These are phyloP conservation scores for Tapera naevia DNA, from an alignment of 2,797 vertebrate genomes.

Conservation along the genomic window DNA sequence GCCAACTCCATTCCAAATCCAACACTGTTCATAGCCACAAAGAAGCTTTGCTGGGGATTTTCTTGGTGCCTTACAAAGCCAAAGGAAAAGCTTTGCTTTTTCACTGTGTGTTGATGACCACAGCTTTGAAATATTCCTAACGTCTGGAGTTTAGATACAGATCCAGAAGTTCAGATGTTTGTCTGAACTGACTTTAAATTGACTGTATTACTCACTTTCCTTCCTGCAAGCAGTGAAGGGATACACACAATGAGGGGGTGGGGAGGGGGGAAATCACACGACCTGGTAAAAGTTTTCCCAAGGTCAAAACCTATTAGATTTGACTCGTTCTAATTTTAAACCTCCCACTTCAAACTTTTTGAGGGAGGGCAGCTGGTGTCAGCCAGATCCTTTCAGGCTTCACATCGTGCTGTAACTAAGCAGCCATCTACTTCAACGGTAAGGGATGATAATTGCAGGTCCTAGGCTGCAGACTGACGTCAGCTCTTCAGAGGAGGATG, in stretches of 20 bases:
- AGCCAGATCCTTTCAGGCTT: slow-evolving; percentile 13
- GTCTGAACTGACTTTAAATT: neutral
- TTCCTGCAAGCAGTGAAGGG: neutral
- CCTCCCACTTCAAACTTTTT: neutral
- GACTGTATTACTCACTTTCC: neutral
- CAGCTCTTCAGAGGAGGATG: slow-evolving; percentile 45
- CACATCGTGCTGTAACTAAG: slow-evolving; percentile 43
- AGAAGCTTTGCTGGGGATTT: neutral
- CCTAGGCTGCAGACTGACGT: slow-evolving; percentile 37
- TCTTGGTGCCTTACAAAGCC: neutral
- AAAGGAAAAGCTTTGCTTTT: neutral
- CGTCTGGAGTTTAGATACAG: neutral
- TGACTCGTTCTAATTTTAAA: neutral
- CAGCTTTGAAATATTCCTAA: neutral
- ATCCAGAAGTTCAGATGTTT: neutral
- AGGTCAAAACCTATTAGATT: neutral
- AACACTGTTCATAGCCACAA: neutral
- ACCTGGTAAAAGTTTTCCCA: neutral
- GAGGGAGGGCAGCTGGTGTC: slow-evolving; percentile 47
- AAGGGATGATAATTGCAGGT: slow-evolving; percentile 38
- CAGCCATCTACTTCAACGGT: slow-evolving; percentile 32
- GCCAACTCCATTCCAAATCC: neutral
- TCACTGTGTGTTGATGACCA: neutral
- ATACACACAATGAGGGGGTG: fast-evolving
- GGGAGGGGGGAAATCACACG: neutral